phyloP scores from a whole-genome alignment of 2,888 invertebrate genomes.

The Zootermopsis nevadensis region DNA sequence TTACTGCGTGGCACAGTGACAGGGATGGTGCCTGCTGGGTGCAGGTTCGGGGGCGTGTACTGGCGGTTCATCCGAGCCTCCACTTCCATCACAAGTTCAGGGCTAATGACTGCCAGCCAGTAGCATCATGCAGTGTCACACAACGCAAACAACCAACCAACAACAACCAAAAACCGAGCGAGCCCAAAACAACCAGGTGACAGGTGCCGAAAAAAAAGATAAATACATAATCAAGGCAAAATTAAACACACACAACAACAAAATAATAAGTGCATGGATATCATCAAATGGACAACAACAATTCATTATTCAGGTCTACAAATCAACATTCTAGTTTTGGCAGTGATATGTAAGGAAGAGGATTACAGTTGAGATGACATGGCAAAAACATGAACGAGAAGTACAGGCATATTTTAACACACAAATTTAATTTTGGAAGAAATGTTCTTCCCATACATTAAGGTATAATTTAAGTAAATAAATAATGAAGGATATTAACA shows the following conservation, averaged over 20 bases:
- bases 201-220: slow-evolving; percentile 43
- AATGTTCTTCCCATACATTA: too few relatives aligned
- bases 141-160: slow-evolving; percentile 54
- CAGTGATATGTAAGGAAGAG: too few relatives aligned
- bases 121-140: slow-evolving; percentile 48
- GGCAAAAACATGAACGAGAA: too few relatives aligned
- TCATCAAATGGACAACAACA: slow-evolving; percentile 51
- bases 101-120: slow-evolving; percentile 80
- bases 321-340: too few relatives aligned
- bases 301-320: too few relatives aligned
- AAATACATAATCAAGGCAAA: slow-evolving; percentile 17
- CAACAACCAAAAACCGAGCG: slow-evolving; percentile 47
- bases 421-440: too few relatives aligned
- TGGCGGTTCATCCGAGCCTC: slow-evolving; percentile 87
- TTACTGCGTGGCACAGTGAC: slow-evolving; percentile 59
- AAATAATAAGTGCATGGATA: slow-evolving; percentile 53
- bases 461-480: too few relatives aligned
- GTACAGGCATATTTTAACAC: too few relatives aligned
- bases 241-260: slow-evolving; percentile 53
- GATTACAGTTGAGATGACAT: too few relatives aligned
- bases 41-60: slow-evolving; percentile 78
- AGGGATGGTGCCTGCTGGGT: slow-evolving; percentile 37
- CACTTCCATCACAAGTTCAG: slow-evolving; percentile 89
- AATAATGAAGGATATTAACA: too few relatives aligned
- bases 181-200: slow-evolving; percentile 46